Conservation (phyloP, 2,888 invertebrate genomes). For the Xestoiulus laeticollis region DNA sequence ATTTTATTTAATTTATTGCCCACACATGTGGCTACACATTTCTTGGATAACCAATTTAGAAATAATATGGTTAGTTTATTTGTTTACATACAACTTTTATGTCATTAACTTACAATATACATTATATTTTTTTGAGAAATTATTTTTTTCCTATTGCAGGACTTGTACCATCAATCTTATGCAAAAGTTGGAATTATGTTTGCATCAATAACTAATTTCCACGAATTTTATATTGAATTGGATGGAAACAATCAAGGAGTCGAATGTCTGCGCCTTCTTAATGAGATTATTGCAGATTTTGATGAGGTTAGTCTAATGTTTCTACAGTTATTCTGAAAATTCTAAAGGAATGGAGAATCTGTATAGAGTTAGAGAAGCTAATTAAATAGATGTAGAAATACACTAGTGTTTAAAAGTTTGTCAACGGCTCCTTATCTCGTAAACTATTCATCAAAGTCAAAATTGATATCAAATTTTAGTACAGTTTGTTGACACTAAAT, state of each 20-base stretch:
- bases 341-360: too few species aligned
- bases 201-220: conserved; percentile 92
- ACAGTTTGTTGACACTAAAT: too few species aligned
- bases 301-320: conserved; percentile 75
- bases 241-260: conserved; percentile 92
- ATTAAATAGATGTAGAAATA: too few species aligned
- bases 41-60: conserved; percentile 87
- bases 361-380: too few species aligned
- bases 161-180: conserved; percentile 92
- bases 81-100: too few species aligned
- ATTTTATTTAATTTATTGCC: conserved; percentile 90
- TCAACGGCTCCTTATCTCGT: too few species aligned
- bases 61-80: conserved; percentile 78
- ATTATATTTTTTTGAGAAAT: background rate
- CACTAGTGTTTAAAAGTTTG: too few species aligned
- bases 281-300: conserved; percentile 93
- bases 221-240: conserved; percentile 92
- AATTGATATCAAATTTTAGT: too few species aligned
- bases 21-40: conserved; percentile 90
- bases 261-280: conserved; percentile 85
- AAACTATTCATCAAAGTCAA: too few species aligned
- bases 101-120: too few species aligned
- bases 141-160: conserved; percentile 68
- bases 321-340: too few species aligned
- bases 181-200: conserved; percentile 89